Conservation (phyloP, 2,797 vertebrate genomes). For the Eulemur mongoz region DNA sequence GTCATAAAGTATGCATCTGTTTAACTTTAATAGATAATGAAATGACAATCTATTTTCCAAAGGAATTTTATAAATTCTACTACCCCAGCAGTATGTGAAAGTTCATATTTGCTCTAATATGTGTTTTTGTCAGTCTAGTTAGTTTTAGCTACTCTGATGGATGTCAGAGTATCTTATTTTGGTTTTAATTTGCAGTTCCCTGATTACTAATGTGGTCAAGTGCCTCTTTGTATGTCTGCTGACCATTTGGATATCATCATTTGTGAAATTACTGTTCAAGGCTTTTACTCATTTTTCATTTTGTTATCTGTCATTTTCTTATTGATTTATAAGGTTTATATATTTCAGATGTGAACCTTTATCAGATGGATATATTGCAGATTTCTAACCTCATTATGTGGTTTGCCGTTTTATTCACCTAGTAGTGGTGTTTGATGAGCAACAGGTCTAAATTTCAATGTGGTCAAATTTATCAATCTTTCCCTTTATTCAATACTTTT, state of each 20-base stretch:
- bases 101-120: background rate
- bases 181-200: background rate
- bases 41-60: constrained; percentile 21
- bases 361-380: background rate
- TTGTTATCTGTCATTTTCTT: background rate
- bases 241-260: background rate
- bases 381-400: background rate
- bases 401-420: background rate
- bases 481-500: background rate
- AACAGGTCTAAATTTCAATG: background rate
- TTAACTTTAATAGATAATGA: constrained; percentile 38
- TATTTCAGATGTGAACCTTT: background rate
- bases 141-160: constrained; percentile 28
- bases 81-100: background rate
- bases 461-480: background rate
- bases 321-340: background rate
- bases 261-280: background rate
- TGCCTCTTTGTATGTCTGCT: background rate
- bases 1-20: background rate
- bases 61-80: background rate
- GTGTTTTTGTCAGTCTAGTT: background rate
- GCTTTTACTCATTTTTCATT: background rate
- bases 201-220: background rate
- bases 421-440: background rate
- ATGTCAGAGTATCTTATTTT: background rate